A percentile compares a stretch with the other conserved stretches of the same genome.
These are phyloP conservation scores for Epizoanthus scotinus DNA, from an alignment of 92 coral and sea anemone genomes.

Conservation along the genomic window DNA sequence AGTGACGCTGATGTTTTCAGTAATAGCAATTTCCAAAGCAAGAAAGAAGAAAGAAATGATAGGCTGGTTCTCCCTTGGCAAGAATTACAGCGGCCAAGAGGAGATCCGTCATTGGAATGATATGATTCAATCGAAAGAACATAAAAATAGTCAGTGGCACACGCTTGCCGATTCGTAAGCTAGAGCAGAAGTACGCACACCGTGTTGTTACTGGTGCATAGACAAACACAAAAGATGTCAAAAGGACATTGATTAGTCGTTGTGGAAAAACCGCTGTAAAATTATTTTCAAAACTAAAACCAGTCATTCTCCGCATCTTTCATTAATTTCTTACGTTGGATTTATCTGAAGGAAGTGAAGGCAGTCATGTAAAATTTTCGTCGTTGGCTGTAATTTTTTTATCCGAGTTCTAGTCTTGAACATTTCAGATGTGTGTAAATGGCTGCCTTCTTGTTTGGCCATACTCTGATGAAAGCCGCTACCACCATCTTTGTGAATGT, in stretches of 20 bases:
- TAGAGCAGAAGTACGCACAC: not conserved
- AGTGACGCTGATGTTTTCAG: slow-evolving; percentile 90
- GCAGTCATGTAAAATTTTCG: no score
- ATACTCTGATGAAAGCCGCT: not conserved
- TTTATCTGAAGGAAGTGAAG: no score
- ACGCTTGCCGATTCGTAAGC: slow-evolving; percentile 74
- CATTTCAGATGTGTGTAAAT: no score
- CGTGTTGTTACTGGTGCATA: not conserved
- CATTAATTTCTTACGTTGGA: no score
- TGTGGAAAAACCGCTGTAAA: no score
- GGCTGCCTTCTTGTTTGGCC: no score
- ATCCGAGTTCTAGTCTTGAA: no score
- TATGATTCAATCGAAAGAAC: slow-evolving; percentile 96
- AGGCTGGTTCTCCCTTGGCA: slow-evolving; percentile 98
- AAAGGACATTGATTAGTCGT: no score
- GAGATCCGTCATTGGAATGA: slow-evolving; percentile 99
- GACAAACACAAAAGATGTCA: slow-evolving; percentile 28
- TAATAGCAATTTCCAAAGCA: slow-evolving; percentile 88
- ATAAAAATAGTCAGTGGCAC: slow-evolving; percentile 94
- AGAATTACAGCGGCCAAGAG: slow-evolving; percentile 95
- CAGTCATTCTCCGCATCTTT: no score
- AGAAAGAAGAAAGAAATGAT: slow-evolving; percentile 94
- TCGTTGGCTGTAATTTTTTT: no score
- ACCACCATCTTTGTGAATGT: slow-evolving; percentile 31
- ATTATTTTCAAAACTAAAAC: no score